Evolutionary conservation across 2,113 vertebrate species (phyloP).

Genomic region (Philantomba maxwellii): DNA sequence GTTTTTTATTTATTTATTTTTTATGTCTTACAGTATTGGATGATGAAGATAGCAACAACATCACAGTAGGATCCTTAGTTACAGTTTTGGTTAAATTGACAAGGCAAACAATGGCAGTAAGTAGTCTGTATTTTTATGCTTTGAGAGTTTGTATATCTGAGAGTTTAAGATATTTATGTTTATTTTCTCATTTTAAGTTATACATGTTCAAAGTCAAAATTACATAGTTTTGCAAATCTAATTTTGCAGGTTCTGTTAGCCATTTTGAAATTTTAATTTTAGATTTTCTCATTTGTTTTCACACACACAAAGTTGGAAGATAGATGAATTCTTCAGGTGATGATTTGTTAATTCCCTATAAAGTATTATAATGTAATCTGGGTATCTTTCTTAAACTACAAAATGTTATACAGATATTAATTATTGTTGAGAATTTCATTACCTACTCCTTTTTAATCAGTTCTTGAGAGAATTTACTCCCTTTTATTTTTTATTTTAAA

Average conservation of each 20-base stretch:
- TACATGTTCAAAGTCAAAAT: background rate
- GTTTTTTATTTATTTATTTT: conserved; percentile 12
- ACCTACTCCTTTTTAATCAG: background rate
- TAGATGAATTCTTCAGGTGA: background rate
- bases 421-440: conserved; percentile 14
- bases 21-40: conserved; percentile 86
- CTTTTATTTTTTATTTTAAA: background rate
- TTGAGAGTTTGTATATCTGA: background rate
- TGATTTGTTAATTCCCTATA: conserved; percentile 16
- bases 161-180: background rate
- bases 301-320: background rate
- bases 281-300: background rate
- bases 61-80: conserved; percentile 97
- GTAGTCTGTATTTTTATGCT: conserved; percentile 64
- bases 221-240: background rate
- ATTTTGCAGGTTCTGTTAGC: background rate
- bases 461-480: background rate
- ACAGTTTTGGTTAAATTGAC: conserved; percentile 94
- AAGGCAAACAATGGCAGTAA: conserved; percentile 94
- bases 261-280: conserved; percentile 32
- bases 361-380: background rate
- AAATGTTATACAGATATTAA: background rate
- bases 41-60: conserved; percentile 98
- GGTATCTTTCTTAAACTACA: background rate
- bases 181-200: conserved; percentile 23